These are phyloP conservation scores for Calcarius ornatus DNA, from an alignment of 2,113 vertebrate species.

Conservation along the genomic window DNA sequence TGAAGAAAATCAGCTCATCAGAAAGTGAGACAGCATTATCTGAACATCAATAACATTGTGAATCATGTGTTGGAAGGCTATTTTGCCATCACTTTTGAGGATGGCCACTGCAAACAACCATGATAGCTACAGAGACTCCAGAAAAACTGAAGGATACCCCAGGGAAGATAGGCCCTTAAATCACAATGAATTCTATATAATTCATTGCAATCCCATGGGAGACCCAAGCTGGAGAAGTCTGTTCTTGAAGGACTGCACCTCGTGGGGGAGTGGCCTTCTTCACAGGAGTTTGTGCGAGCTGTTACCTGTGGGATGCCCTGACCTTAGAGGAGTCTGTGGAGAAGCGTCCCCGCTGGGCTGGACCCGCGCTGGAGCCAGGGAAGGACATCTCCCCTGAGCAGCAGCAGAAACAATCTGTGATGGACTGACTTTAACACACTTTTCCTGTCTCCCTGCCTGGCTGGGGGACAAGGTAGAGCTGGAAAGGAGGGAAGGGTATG, in stretches of 20 bases:
- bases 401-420: background rate
- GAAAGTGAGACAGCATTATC: conserved; percentile 1
- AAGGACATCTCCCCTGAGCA: background rate
- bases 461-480: background rate
- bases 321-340: too few relatives aligned
- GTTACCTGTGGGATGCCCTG: background rate
- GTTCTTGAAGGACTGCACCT: background rate
- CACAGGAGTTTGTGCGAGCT: background rate
- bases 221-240: background rate
- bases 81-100: conserved; percentile 16
- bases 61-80: background rate
- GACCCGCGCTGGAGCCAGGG: background rate
- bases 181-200: background rate
- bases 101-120: conserved; percentile 1
- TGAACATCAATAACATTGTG: background rate
- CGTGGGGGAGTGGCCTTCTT: too few relatives aligned
- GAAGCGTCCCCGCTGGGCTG: fast-evolving
- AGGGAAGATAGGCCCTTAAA: background rate
- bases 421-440: background rate
- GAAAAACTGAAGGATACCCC: background rate
- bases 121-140: background rate
- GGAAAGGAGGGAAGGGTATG: background rate
- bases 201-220: background rate
- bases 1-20: conserved; percentile 1
- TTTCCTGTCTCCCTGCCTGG: fast-evolving